These are phyloP conservation scores for Masticophis lateralis DNA, from an alignment of 2,797 vertebrate species.

Conservation along the genomic window DNA sequence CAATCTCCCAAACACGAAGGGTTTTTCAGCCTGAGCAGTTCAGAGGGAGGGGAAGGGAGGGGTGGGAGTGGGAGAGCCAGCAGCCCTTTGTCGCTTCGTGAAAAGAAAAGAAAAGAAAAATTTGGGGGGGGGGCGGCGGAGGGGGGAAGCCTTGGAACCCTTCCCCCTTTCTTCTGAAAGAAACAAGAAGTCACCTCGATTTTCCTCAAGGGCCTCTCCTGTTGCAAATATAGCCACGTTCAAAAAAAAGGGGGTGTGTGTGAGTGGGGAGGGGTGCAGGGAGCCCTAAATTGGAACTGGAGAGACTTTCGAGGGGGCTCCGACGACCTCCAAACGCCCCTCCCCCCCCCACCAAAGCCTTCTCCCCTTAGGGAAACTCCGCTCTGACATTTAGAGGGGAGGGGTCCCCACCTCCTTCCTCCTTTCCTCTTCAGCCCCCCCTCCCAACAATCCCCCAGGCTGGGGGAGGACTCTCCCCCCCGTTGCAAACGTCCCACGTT, in stretches of 20 bases:
- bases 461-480: fast-evolving
- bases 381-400: background rate
- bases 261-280: background rate
- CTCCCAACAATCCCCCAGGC: background rate
- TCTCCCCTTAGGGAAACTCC: background rate
- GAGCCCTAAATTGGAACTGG: background rate
- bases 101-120: background rate
- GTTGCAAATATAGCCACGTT: background rate
- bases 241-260: background rate
- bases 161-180: background rate
- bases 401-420: background rate
- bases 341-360: background rate
- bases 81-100: background rate
- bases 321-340: background rate
- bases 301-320: background rate
- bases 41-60: too few species aligned
- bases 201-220: background rate
- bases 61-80: background rate
- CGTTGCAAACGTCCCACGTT: background rate
- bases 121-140: fast-evolving
- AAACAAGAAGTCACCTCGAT: background rate
- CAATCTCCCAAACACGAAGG: background rate
- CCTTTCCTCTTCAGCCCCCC: too few species aligned
- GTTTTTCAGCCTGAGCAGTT: too few species aligned
- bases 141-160: too few species aligned